These are phyloP conservation scores for Ligdia adustata DNA, from an alignment of 2,888 invertebrate genomes.

Conservation along the genomic window DNA sequence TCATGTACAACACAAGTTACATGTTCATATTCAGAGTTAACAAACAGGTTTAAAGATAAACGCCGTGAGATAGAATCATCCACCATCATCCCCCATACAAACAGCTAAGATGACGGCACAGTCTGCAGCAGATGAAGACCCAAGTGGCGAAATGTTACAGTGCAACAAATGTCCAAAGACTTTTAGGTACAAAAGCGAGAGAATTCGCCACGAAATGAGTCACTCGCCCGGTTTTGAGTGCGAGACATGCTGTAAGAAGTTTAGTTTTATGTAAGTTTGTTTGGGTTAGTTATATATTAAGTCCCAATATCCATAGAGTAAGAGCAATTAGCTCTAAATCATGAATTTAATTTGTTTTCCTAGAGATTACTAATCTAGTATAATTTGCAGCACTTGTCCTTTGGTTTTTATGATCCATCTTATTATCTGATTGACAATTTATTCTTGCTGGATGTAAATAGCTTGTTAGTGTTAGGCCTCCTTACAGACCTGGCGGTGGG, in stretches of 20 bases:
- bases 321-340: too few species aligned
- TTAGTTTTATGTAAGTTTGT: conserved; percentile 73
- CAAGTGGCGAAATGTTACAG: conserved; percentile 36
- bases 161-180: conserved; percentile 64
- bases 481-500: too few species aligned
- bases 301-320: too few species aligned
- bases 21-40: background rate
- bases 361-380: too few species aligned
- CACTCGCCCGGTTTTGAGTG: conserved; percentile 70
- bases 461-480: too few species aligned
- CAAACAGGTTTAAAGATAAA: conserved; percentile 16
- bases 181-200: conserved; percentile 74
- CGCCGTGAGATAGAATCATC: background rate
- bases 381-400: too few species aligned
- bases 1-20: too few species aligned
- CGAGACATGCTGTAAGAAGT: conserved; percentile 70
- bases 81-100: too few species aligned
- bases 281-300: conserved; percentile 13
- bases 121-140: conserved; percentile 14
- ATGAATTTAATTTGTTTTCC: too few species aligned
- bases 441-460: too few species aligned
- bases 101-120: conserved; percentile 22
- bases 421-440: too few species aligned
- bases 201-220: conserved; percentile 69
- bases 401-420: too few species aligned